Percentiles rank a stretch among this genome's conserved stretches.
Evolutionary conservation across 2,113 vertebrate species (phyloP).

Genomic region (Mohoua ochrocephala): DNA sequence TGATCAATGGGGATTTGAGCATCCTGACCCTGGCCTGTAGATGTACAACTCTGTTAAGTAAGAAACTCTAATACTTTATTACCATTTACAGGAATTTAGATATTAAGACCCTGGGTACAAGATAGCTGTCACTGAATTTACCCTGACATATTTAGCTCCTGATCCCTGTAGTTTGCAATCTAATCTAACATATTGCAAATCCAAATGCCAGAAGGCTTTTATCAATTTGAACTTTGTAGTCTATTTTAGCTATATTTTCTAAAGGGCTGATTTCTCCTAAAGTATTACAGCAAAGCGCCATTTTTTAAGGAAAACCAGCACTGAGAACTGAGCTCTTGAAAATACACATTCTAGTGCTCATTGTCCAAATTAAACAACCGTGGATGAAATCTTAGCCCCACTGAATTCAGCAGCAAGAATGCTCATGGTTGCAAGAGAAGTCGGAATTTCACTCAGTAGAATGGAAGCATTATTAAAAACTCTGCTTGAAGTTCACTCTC

Average conservation of each 20-base stretch:
- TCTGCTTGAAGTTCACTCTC: neutral
- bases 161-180: neutral
- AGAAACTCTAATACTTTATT: neutral
- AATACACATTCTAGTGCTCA: neutral
- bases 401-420: neutral
- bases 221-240: neutral
- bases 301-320: neutral
- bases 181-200: neutral
- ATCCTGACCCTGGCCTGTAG: neutral
- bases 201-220: neutral
- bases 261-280: neutral
- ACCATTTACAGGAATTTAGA: neutral
- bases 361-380: neutral
- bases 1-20: neutral
- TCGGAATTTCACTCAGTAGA: neutral
- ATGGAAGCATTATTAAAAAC: neutral
- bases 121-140: neutral
- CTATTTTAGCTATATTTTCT: neutral
- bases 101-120: neutral
- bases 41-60: slow-evolving; percentile 28
- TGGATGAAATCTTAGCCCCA: neutral
- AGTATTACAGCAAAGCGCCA: neutral
- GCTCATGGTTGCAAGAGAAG: neutral
- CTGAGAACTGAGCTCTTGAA: neutral
- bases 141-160: neutral